phyloP scores from a whole-genome alignment of 2,113 vertebrate genomes.

The Sapajus apella region DNA sequence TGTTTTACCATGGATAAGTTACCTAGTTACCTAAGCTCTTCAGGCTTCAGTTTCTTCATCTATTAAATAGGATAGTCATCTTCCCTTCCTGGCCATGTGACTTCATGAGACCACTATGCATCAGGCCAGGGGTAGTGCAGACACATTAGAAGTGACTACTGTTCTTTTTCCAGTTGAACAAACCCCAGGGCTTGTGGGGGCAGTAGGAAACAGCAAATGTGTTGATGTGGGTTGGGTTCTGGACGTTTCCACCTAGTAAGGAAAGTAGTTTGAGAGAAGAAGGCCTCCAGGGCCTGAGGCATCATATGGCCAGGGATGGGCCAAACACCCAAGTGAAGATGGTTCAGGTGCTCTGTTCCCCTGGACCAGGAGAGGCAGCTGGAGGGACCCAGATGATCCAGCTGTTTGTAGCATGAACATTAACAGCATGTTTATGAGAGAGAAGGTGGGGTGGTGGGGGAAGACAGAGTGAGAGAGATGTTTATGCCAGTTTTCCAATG shows the following conservation, averaged over 20 bases:
- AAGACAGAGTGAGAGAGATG: background rate
- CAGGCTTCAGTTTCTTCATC: background rate
- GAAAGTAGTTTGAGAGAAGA: background rate
- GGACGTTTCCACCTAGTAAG: background rate
- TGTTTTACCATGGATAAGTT: background rate
- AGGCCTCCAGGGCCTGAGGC: background rate
- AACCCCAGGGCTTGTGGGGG: fast-evolving
- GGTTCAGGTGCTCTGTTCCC: background rate
- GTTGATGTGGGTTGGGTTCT: background rate
- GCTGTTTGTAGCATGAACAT: background rate
- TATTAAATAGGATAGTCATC: background rate
- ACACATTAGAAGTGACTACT: background rate
- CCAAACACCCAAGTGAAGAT: background rate
- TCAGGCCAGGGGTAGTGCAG: fast-evolving
- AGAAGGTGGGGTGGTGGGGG: background rate
- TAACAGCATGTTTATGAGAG: background rate
- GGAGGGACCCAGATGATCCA: background rate
- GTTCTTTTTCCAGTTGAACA: background rate
- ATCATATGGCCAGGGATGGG: background rate
- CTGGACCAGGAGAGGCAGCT: background rate
- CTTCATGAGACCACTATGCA: background rate
- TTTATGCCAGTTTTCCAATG: background rate
- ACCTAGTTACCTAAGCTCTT: background rate
- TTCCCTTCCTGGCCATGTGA: background rate
- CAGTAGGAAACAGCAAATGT: background rate